Conservation (phyloP, 2,113 vertebrate species). For the Apodemus speciosus region DNA sequence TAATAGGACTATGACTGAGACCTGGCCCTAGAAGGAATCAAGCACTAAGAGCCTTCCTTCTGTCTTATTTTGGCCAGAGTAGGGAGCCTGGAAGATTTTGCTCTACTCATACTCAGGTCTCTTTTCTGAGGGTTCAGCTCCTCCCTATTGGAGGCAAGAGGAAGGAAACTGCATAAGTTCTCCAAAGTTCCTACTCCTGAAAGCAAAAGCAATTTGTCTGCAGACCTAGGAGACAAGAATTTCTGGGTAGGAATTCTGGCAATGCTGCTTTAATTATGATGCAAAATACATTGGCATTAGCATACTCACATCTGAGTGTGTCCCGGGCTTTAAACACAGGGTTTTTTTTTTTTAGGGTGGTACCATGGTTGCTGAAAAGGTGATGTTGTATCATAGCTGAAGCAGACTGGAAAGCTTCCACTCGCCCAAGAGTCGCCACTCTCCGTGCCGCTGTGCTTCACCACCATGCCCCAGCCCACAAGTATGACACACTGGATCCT, state of each 20-base stretch:
- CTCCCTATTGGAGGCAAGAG: accelerated
- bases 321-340: not conserved
- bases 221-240: not conserved
- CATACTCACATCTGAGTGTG: not conserved
- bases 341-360: not conserved
- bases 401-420: not conserved
- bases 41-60: not conserved
- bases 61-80: not conserved
- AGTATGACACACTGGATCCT: not conserved
- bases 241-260: not conserved
- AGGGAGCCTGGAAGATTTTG: not conserved
- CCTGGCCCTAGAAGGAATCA: not conserved
- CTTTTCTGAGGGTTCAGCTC: not conserved
- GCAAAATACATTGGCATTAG: not conserved
- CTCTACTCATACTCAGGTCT: not conserved
- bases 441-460: not conserved
- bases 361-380: not conserved
- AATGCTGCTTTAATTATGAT: not conserved
- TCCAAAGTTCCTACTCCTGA: not conserved
- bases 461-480: not conserved
- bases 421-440: too few relatives aligned
- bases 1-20: not conserved
- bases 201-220: not conserved
- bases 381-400: not conserved
- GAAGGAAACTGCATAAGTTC: not conserved